A percentile compares a stretch with the other conserved stretches of the same genome.
Evolutionary conservation across 2,113 vertebrate species (phyloP).

Genomic region (Paradoxurus hermaphroditus): DNA sequence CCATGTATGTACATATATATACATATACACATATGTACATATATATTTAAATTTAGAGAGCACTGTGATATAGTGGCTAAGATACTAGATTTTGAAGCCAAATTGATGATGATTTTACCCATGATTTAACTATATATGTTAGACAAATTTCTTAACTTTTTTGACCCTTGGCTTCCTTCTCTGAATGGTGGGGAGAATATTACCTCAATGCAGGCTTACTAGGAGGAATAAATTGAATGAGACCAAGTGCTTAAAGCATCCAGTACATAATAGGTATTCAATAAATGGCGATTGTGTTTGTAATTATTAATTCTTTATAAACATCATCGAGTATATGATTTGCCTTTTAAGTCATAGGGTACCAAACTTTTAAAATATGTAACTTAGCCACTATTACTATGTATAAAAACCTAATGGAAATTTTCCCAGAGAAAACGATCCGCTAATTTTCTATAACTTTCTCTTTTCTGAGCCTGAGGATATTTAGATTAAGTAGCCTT

Average conservation of each 20-base stretch:
- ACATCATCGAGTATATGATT: not conserved
- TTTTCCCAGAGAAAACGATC: not conserved
- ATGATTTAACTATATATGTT: not conserved
- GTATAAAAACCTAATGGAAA: not conserved
- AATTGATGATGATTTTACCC: not conserved
- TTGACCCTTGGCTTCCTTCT: not conserved
- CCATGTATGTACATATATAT: not conserved
- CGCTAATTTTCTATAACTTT: constrained; percentile 6
- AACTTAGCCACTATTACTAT: not conserved
- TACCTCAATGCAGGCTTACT: not conserved
- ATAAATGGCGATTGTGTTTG: not conserved
- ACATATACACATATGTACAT: not conserved
- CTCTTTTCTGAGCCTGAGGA: not conserved
- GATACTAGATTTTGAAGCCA: not conserved
- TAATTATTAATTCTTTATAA: not conserved
- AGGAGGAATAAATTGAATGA: not conserved
- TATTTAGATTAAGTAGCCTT: not conserved
- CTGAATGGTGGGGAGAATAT: not conserved
- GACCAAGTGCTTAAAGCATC: not conserved
- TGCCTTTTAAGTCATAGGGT: not conserved
- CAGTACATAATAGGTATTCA: not conserved
- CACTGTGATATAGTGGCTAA: not conserved
- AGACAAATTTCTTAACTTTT: not conserved
- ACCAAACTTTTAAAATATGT: not conserved
- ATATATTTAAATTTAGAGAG: not conserved